Evolutionary conservation across 1,140 invertebrate genomes (phyloP).

Genomic region (Atopsyche davidsoni): DNA sequence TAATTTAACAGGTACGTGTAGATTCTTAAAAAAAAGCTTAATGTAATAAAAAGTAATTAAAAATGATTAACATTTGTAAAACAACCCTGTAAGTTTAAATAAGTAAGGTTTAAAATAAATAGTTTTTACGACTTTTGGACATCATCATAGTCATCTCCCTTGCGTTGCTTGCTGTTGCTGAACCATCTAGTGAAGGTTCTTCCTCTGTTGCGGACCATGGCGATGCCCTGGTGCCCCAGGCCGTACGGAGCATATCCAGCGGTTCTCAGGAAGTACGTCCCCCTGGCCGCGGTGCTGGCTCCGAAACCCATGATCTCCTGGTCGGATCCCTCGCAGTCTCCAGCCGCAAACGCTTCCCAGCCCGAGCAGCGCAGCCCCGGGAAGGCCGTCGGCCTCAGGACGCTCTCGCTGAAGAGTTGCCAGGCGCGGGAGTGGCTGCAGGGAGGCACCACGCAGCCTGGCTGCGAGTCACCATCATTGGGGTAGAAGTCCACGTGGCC

Average conservation of each 20-base stretch:
- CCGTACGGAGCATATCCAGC: conserved; percentile 33
- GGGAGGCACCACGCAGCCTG: conserved; percentile 48
- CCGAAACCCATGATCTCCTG: conserved; percentile 34
- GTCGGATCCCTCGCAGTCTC: conserved; percentile 27
- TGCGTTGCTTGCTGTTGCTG: no score
- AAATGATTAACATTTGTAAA: no score
- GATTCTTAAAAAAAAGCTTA: no score
- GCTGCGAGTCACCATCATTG: conserved; percentile 58
- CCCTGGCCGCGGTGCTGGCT: conserved; percentile 25
- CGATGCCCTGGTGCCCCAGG: no score
- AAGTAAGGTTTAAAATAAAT: no score
- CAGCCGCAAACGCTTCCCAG: conserved; percentile 35
- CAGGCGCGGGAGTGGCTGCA: conserved; percentile 61
- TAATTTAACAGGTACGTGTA: no score
- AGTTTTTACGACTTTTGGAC: no score
- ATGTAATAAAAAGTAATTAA: no score
- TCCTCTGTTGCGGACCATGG: no score
- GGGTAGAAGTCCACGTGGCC: conserved; percentile 76
- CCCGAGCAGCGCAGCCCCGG: conserved; percentile 32
- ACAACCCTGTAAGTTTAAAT: no score
- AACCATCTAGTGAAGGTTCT: no score
- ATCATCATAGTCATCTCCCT: no score
- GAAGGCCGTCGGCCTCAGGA: conserved; percentile 36
- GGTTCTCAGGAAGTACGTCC: conserved; percentile 37
- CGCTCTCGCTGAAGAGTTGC: conserved; percentile 56